Evolutionary conservation across 1,140 invertebrate genomes (phyloP), one percentile per base, ranked within the genome.

Genomic region (Aradophagus sp.): DNA sequence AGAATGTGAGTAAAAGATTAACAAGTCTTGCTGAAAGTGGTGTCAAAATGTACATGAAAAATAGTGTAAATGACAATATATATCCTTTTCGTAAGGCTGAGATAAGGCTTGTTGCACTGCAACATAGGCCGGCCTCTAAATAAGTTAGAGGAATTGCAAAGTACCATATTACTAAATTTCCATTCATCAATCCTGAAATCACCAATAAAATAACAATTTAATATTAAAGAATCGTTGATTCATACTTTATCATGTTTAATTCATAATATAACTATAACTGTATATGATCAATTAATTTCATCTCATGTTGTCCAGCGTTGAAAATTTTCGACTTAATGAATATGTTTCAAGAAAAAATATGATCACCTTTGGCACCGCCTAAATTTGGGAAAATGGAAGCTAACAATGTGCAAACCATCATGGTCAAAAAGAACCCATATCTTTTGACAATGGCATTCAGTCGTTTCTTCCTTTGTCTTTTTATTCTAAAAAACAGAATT

Each of bases 111-210:
- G 75, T 76, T 6, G 71, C 71, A 55, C 36, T 69, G 39, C 83
- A 84, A 7, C 75, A 75, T 8, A 84, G 38, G 44, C 84, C 83
- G 35, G 83, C 82, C 66, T 84, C 83, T 16, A 84, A 62, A 48
- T 84, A 85, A 11, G 77, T 84, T 39, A 84, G 53, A 36, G 83
- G 83, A 20, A 84, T 76, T 34, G 81, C 80, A 36, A 85, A 77
- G 45, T 83, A 83, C 75, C 78, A 80, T 48, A 84, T 79, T 6
- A 82, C 68, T 34, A 80, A 56, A 41, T 84, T 81, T 10, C 82
- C 81, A 67, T 84, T 80, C 5, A 84, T 69, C 20, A 80, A 19
- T 47, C 82, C 83, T 85, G 41, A 35, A 34, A 34, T 41, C 5
- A n/a, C n/a, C n/a, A n/a, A n/a, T n/a, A n/a, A n/a, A n/a, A n/a